A percentile compares a stretch with the other conserved stretches of the same genome.
Evolutionary conservation across 2,888 invertebrate species (phyloP).

Genomic region (Perdita meconis): DNA sequence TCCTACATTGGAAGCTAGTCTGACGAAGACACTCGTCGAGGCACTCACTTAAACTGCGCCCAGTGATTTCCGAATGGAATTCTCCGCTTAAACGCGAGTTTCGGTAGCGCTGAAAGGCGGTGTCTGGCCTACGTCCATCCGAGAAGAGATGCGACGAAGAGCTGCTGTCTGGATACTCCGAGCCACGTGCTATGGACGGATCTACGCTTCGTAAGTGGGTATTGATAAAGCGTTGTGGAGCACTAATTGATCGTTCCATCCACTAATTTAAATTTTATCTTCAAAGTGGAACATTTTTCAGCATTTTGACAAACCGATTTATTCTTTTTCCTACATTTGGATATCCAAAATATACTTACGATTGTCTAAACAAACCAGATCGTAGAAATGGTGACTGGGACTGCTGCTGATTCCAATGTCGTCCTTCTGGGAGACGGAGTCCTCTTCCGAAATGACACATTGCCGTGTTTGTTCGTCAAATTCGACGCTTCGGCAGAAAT

Average conservation of each 20-base stretch:
- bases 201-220: constrained; percentile 77
- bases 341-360: constrained; percentile 88
- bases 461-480: constrained; percentile 94
- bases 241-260: constrained; percentile 39
- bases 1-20: constrained; percentile 95
- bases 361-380: constrained; percentile 94
- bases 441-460: constrained; percentile 96
- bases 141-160: constrained; percentile 94
- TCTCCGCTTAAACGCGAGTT: constrained; percentile 94
- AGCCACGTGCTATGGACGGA: constrained; percentile 89
- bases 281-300: neutral
- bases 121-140: constrained; percentile 92
- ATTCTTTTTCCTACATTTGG: neutral
- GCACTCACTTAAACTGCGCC: constrained; percentile 94
- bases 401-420: constrained; percentile 94
- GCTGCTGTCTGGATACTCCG: constrained; percentile 95
- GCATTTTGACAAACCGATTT: neutral
- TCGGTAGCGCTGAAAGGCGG: constrained; percentile 94
- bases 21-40: constrained; percentile 95
- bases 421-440: constrained; percentile 94
- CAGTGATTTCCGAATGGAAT: constrained; percentile 95
- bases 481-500: constrained; percentile 95
- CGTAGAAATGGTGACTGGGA: constrained; percentile 94
- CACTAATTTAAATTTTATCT: neutral
- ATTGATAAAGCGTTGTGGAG: constrained; percentile 60